Evolutionary conservation across 2,888 invertebrate species (phyloP), one percentile per base, ranked within the genome.

Genomic region (Dascillus cervinus): DNA sequence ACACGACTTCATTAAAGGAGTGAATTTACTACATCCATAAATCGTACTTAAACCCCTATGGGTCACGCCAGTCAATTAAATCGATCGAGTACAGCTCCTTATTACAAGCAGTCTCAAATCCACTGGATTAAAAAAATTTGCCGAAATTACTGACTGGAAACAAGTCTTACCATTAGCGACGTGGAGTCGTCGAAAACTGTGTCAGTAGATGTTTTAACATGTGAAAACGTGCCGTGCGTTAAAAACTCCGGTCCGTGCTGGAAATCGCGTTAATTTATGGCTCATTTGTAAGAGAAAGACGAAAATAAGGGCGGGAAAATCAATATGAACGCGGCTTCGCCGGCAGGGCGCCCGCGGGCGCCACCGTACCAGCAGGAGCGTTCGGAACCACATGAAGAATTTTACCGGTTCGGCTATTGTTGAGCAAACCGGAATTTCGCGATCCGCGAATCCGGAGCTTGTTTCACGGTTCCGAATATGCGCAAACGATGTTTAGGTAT

Each of bases 221-320:
- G n/a, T n/a, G n/a, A 8, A 17, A 17, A 17, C 8, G 17, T 17
- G 8, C 4, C 17, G 4, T 17, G 17, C 17, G 8, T 17, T 17
- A 17, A 17, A 17, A 17, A 17, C 22, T 51, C 52, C 44, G 46
- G 48, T n/a, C n/a, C n/a, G n/a, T 53, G 50, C 55, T 49, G 47
- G 50, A 46, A 50, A n/a, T n/a, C n/a, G n/a, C 50, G 53, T 55
- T 59, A 58, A 59, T 56, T 59, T 58, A 58, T 56, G 44, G 55
- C 50, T 57, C 56, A 56, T 59, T 57, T 56, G 55, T 47, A 34
- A 49, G 55, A 55, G 53, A 55, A 58, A 52, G 56, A 56, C 42
- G 52, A 55, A 53, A 50, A 53, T 49, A 56, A 55, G 57, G 59
- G 58, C 58, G 58, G 60, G 48, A 56, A 58, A 59, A 61, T 62